A percentile compares a stretch with the other conserved stretches of the same genome.
Conservation (phyloP, 2,888 invertebrate genomes). For the Drosophila crucigera region DNA sequence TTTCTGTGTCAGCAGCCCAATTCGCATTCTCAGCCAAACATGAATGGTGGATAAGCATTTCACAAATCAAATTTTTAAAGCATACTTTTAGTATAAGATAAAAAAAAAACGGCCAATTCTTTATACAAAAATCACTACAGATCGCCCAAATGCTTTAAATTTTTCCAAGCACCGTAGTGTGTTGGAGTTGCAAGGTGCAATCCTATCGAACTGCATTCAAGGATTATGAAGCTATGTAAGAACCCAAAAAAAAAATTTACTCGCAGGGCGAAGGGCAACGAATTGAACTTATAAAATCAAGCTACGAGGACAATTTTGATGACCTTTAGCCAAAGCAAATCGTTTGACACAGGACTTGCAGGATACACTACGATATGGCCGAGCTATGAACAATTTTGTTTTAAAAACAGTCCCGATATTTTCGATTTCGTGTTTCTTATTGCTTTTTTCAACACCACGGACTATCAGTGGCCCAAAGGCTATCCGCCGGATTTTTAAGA, state of each 20-base stretch:
- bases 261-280: background rate
- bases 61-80: background rate
- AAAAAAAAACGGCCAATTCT: background rate
- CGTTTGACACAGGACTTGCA: background rate
- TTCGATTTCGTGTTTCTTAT: background rate
- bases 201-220: background rate
- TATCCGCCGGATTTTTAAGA: background rate
- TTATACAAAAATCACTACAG: background rate
- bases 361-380: background rate
- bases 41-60: background rate
- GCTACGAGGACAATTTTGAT: background rate
- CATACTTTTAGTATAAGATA: background rate
- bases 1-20: background rate
- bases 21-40: background rate
- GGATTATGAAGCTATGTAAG: background rate
- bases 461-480: background rate
- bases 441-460: background rate
- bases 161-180: background rate
- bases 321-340: background rate
- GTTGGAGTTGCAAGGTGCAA: background rate
- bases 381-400: background rate
- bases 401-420: background rate
- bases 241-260: background rate
- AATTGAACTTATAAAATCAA: background rate
- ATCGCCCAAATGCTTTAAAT: background rate